phyloP scores from a whole-genome alignment of 2,113 vertebrate genomes.

The Otus sunia region DNA sequence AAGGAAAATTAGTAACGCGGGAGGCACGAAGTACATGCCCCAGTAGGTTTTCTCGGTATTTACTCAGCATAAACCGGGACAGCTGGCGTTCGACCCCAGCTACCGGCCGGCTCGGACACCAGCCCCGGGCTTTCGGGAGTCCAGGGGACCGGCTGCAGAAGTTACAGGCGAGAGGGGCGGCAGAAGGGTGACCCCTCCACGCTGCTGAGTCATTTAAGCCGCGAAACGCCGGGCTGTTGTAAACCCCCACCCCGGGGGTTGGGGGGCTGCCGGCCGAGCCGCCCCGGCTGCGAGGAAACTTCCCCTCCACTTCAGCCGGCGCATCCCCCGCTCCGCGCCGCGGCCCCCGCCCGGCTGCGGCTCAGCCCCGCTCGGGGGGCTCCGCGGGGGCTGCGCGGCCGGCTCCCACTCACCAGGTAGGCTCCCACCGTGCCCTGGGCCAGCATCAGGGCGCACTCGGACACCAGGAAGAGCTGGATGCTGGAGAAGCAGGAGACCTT shows the following conservation, averaged over 20 bases:
- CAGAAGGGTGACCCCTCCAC: not conserved
- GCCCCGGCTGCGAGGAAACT: not conserved
- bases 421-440: constrained; percentile 97
- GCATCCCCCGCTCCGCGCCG: not conserved
- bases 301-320: not conserved
- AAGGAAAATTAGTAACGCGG: not conserved
- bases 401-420: constrained; percentile 91
- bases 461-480: constrained; percentile 95
- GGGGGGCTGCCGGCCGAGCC: not conserved
- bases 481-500: constrained; percentile 90
- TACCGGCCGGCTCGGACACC: not conserved
- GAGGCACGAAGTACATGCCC: not conserved
- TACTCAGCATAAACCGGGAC: not conserved
- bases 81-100: not conserved
- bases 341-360: not conserved
- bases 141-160: not conserved
- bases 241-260: not conserved
- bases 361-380: not conserved
- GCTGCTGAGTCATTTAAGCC: constrained; percentile 72
- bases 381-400: not conserved
- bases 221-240: not conserved
- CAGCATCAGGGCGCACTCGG: constrained; percentile 96
- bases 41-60: not conserved
- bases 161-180: not conserved
- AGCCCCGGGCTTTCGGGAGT: not conserved